Conservation (phyloP, 2,113 vertebrate genomes). For the Macquaria australasica region DNA sequence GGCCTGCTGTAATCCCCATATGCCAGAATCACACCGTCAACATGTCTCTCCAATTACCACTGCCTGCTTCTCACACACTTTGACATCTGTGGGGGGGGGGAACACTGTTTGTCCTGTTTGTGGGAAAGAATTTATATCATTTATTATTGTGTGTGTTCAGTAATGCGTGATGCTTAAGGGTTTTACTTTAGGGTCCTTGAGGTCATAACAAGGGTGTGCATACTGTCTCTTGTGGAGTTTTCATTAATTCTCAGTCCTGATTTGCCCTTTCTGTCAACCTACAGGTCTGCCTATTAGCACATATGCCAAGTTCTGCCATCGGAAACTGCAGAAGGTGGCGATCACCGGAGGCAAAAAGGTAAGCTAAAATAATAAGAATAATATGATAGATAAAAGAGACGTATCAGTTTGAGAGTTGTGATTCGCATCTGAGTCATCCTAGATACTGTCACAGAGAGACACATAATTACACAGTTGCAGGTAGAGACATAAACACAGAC, state of each 20-base stretch:
- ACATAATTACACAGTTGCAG: constrained; percentile 70
- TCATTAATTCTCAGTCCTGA: constrained; percentile 5
- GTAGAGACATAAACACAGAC: constrained; percentile 62
- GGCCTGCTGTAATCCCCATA: constrained; percentile 68
- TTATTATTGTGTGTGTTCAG: constrained; percentile 53
- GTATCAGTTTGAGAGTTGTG: constrained; percentile 8
- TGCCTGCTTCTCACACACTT: constrained; percentile 43
- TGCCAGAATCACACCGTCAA: constrained; percentile 68
- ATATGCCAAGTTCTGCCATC: constrained; percentile 91
- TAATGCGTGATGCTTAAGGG: constrained; percentile 47
- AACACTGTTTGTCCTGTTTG: constrained; percentile 31
- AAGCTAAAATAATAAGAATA: constrained; percentile 42
- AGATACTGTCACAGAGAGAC: constrained; percentile 32
- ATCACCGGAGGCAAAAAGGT: constrained; percentile 94
- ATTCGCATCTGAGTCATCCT: constrained; percentile 53
- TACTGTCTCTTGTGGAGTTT: constrained; percentile 11
- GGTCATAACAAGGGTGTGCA: neutral
- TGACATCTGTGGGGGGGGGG: constrained; percentile 60
- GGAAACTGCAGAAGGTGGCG: constrained; percentile 91
- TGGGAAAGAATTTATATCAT: constrained; percentile 63
- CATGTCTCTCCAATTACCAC: constrained; percentile 71
- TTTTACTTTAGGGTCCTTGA: constrained; percentile 19
- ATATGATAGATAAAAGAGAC: constrained; percentile 1
- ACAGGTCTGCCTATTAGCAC: constrained; percentile 91
- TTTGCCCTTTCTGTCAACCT: constrained; percentile 17